Evolutionary conservation across 2,797 vertebrate genomes (phyloP).

Genomic region (Hipposideros larvatus): DNA sequence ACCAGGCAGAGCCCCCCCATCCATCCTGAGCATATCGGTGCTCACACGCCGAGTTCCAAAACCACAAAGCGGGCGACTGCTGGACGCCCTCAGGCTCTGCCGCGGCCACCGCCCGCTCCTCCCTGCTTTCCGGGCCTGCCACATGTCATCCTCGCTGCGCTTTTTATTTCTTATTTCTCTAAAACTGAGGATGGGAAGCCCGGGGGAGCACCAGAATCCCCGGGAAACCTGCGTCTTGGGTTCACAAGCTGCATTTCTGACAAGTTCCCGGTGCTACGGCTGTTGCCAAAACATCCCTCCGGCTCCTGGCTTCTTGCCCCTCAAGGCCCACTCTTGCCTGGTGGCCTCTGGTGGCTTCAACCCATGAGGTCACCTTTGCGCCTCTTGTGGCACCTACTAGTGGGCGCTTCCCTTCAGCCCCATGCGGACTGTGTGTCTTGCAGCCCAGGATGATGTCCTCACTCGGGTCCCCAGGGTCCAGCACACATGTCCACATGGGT

Average conservation of each 20-base stretch:
- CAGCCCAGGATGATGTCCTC: accelerated
- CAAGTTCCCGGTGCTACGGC: accelerated
- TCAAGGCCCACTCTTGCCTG: accelerated
- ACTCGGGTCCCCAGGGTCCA: not conserved
- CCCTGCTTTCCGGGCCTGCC: not conserved
- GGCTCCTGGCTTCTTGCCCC: not conserved
- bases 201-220: accelerated
- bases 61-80: not conserved
- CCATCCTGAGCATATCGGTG: accelerated
- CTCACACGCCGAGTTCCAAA: not conserved
- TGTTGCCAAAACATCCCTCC: accelerated
- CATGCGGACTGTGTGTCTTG: accelerated
- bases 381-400: not conserved
- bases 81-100: not conserved
- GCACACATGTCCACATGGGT: accelerated
- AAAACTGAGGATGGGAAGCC: not conserved
- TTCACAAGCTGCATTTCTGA: not conserved
- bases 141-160: not conserved
- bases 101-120: accelerated
- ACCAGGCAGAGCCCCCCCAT: not conserved
- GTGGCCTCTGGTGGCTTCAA: not conserved
- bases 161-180: no score
- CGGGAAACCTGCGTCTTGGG: not conserved
- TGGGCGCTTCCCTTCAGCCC: not conserved
- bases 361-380: not conserved